Base-by-base conservation (phyloP, 1,140 invertebrate species). In the Rhynchophorus ferrugineus region DNA sequence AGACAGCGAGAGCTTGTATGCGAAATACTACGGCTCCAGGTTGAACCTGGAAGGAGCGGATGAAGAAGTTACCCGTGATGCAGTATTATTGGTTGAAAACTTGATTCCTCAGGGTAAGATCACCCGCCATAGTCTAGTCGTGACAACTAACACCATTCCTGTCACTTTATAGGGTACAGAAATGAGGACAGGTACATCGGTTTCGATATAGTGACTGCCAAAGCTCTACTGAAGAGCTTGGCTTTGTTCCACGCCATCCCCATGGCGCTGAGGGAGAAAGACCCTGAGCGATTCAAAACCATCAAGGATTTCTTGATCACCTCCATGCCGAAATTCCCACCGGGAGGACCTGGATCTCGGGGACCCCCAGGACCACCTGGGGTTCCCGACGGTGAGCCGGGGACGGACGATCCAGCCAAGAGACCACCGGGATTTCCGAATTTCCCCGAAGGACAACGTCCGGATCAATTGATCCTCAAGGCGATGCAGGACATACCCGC, bases 251-350 rank as follows among this genome's bases (percentile, higher is more conserved):
- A 75, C 47, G 71, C 68, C 3, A 59, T 69, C 0, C 60, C 61
- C 24, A 61, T 71, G 42, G 71, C 69, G 0, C 53, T 68, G 35
- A 68, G 67, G 38, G 17, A 60, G 17, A 57, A 63, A 21, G 56
- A 72, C 18, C 71, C 74, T 0, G 63, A 73, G 2, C 57, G 64
- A 0, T 79, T 74, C 50, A 62, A 75, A 6, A 17, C 18, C 3
- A 13, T 39, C 18, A 7, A 17, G 44, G 69, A 33, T 44, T 50
- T 13, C 55, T 70, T 14, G 53, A 60, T 0, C 66, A 7, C 3
- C 18, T 14, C 2, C 5, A 8, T 14, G 2, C 24, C 24, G 11
- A 6, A 8, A 3, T 3, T 3, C 13, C 16, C n/a, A 3, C 17
- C 16, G 14, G 16, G 16, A 17, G 3, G n/a, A 2, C 37, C 37